A percentile compares a stretch with the other conserved stretches of the same genome.
phyloP scores from a whole-genome alignment of 2,888 invertebrate species.

The Aspidapion aeneum region DNA sequence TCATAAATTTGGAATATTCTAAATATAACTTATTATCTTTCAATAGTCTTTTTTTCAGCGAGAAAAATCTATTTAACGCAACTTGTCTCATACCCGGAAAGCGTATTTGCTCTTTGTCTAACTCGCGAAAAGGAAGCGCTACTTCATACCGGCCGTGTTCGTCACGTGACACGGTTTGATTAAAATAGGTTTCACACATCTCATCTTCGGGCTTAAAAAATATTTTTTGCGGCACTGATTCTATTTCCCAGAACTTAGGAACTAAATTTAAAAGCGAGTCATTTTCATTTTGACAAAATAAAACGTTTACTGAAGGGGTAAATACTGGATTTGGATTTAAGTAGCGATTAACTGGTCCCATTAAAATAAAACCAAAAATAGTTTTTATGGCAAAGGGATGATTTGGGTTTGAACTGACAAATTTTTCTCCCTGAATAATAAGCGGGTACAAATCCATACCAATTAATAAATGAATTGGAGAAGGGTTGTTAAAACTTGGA shows the following conservation, averaged over 20 bases:
- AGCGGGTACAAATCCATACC: background rate
- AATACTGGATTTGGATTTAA: background rate
- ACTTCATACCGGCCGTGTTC: background rate
- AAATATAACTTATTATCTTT: background rate
- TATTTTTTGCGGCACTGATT: conserved; percentile 1
- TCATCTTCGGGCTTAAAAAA: background rate
- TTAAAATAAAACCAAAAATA: conserved; percentile 1
- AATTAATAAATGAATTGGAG: background rate
- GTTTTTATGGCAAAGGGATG: background rate
- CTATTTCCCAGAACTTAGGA: background rate
- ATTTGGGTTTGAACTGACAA: background rate
- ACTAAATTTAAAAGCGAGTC: background rate
- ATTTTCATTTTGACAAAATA: background rate
- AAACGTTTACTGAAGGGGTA: background rate
- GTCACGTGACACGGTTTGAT: background rate
- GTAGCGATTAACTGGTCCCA: background rate
- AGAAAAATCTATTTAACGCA: background rate
- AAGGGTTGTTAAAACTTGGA: background rate
- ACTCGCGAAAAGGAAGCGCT: background rate
- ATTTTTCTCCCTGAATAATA: background rate
- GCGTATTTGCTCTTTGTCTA: background rate
- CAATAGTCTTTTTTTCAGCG: background rate
- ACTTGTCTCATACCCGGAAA: background rate
- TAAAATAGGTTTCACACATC: background rate
- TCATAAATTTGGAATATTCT: conserved; percentile 1